Evolutionary conservation across 2,113 vertebrate genomes (phyloP), one percentile per base, ranked within the genome.

Genomic region (Seriola dumerili): DNA sequence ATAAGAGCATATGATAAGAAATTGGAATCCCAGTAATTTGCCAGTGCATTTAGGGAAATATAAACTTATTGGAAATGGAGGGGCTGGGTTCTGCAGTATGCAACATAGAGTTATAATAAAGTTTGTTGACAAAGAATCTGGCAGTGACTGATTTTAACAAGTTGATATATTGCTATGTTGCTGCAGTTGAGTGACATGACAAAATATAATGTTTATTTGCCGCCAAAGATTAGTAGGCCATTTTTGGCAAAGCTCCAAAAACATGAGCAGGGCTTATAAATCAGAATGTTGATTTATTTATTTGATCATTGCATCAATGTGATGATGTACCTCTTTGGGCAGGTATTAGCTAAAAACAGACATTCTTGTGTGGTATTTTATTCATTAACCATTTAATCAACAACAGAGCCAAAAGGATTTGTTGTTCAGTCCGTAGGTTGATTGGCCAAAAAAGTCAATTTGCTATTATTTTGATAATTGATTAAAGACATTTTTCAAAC

Each of bases 11-110:
- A 36, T 50, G 55, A 85, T 70, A 80, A 70, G 69, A 78, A 82
- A 87, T 73, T 76, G 67, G 55, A 88, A 75, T 59, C 21, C 19
- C 3, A 34, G 68, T 57, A 54, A 84, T 82, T 85, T 80, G 73
- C 61, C 2, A 38, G 52, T n/a, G 55, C 21, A 76, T 8, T 54
- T 50, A 63, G 48, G 66, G 38, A 58, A 48, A 86, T 73, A 68
- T 72, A 63, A 83, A 79, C 9, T 77, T 76, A 65, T 34, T 84
- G 50, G 46, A 57, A 57, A 72, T 57, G 17, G 67, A 73, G 42
- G 59, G 17, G 52, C 70, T 65, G 38, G 25, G 36, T 72, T 79
- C 25, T 72, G 13, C 44, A 29, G 2, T 61, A 36, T 62, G 40
- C 46, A 58, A n/a, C 25, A 36, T 29, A 57, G 10, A 10, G 14